These are phyloP conservation scores for Platycheirus rosarum DNA, from an alignment of 2,888 invertebrate genomes.

Conservation along the genomic window DNA sequence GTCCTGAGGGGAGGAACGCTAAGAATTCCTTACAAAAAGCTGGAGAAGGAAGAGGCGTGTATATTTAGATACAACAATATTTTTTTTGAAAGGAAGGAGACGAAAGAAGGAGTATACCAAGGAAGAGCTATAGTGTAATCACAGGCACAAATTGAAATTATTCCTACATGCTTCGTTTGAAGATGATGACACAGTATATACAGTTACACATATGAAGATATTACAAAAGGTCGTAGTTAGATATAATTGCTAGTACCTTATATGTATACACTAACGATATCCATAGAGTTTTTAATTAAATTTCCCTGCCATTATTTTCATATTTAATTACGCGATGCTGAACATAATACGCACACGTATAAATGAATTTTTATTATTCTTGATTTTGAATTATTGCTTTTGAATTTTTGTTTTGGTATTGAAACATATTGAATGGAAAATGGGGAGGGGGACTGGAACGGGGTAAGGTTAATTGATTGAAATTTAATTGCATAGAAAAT, in stretches of 20 bases:
- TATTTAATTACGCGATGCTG: constrained; percentile 12
- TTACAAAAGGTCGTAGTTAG: constrained; percentile 50
- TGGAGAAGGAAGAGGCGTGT: neutral
- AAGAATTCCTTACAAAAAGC: constrained; percentile 19
- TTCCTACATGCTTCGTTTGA: constrained; percentile 52
- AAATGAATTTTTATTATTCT: constrained; percentile 21
- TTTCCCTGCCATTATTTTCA: constrained; percentile 69
- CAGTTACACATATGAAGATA: neutral
- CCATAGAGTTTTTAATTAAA: constrained; percentile 71
- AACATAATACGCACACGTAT: neutral
- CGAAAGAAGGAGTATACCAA: neutral
- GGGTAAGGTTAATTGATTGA: constrained; percentile 21
- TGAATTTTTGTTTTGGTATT: constrained; percentile 11
- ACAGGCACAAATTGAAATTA: constrained; percentile 67
- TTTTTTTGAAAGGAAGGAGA: constrained; percentile 11
- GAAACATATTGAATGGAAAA: constrained; percentile 22
- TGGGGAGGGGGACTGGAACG: too few species aligned
- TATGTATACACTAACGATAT: constrained; percentile 42
- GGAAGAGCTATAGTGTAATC: constrained; percentile 45
- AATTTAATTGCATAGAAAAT: constrained; percentile 26
- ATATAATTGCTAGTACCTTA: constrained; percentile 58
- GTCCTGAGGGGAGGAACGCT: constrained; percentile 14
- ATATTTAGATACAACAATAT: neutral
- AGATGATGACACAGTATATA: neutral
- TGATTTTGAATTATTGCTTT: constrained; percentile 17